A percentile compares a stretch with the other conserved stretches of the same genome.
phyloP scores from a whole-genome alignment of 2,113 vertebrate species.

The Thamnophis sirtalis region DNA sequence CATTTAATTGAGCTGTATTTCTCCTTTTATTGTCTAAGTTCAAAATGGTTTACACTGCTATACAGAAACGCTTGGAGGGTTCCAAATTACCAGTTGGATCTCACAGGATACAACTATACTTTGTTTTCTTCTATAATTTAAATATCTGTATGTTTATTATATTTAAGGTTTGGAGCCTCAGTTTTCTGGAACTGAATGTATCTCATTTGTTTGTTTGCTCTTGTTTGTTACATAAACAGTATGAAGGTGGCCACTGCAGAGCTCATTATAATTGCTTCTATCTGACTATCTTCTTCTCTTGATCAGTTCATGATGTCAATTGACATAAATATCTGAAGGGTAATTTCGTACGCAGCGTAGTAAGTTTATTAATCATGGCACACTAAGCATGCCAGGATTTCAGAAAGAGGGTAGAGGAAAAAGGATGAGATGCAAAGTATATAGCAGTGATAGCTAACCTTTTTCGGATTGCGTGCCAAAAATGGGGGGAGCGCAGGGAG shows the following conservation, averaged over 20 bases:
- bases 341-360: not conserved
- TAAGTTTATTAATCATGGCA: not conserved
- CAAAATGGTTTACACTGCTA: not conserved
- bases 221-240: not conserved
- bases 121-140: not conserved
- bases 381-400: not conserved
- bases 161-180: not conserved
- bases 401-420: not conserved
- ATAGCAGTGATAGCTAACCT: not conserved
- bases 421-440: not conserved
- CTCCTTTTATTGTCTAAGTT: not conserved
- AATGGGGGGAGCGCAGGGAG: too few species aligned
- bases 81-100: not conserved
- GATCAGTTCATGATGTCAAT: not conserved
- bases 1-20: not conserved
- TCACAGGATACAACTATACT: not conserved
- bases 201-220: not conserved
- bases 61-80: too few species aligned
- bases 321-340: not conserved
- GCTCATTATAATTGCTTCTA: conserved; percentile 13
- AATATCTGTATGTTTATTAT: not conserved
- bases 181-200: conserved; percentile 1
- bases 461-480: too few species aligned
- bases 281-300: not conserved
- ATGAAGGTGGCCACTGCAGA: conserved; percentile 12